Percentiles rank a stretch among this genome's conserved stretches.
phyloP scores from a whole-genome alignment of 2,888 invertebrate species.

The Philereme transversata region DNA sequence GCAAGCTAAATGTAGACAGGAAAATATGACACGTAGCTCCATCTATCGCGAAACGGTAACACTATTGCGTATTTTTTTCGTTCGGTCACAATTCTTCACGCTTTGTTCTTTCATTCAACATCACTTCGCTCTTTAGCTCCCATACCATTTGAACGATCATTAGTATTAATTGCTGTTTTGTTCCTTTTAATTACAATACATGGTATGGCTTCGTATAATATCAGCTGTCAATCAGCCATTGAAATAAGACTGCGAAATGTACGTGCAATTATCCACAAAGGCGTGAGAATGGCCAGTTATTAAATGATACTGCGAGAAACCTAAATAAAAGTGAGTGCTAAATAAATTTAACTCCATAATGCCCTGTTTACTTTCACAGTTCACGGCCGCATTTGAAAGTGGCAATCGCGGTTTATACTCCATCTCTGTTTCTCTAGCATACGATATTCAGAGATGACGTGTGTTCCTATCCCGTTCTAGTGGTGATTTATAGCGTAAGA shows the following conservation, averaged over 20 bases:
- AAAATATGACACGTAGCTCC: conserved; percentile 39
- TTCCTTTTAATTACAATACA: conserved; percentile 39
- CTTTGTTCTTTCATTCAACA: conserved; percentile 34
- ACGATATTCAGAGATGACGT: conserved; percentile 30
- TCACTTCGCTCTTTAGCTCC: conserved; percentile 36
- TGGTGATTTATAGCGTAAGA: conserved; percentile 68
- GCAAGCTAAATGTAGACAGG: conserved; percentile 1
- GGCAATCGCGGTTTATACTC: conserved; percentile 37
- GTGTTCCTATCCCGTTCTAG: conserved; percentile 52
- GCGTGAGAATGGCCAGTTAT: conserved; percentile 30
- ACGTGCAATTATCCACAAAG: conserved; percentile 18
- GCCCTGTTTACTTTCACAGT: conserved; percentile 70
- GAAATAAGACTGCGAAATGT: conserved; percentile 19
- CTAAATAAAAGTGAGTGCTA: conserved; percentile 48
- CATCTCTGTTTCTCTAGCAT: conserved; percentile 45
- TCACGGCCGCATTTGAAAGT: conserved; percentile 63
- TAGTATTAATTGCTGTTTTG: conserved; percentile 33
- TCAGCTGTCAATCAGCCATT: conserved; percentile 19
- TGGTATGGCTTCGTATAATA: conserved; percentile 29
- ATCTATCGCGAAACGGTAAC: conserved; percentile 45
- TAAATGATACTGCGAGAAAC: conserved; percentile 32
- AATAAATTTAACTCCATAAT: conserved; percentile 57
- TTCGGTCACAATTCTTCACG: conserved; percentile 34
- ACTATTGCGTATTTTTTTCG: conserved; percentile 35
- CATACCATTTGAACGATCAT: conserved; percentile 32